Evolutionary conservation across 2,888 invertebrate species (phyloP), one percentile per base, ranked within the genome.

Genomic region (Aleiodes alternator): DNA sequence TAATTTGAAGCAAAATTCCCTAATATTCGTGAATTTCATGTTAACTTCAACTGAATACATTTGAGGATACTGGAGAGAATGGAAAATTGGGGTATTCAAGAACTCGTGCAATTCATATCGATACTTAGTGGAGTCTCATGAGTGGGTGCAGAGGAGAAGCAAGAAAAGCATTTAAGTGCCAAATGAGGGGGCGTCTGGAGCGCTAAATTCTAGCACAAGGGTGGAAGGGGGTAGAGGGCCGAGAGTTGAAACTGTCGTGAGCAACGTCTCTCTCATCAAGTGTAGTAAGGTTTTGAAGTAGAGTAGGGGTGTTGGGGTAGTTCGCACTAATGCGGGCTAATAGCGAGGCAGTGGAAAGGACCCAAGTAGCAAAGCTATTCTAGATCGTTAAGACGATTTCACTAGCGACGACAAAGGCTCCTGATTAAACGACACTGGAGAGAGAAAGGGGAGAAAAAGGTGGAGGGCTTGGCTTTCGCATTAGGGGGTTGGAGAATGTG

Each of bases 381-480:
- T 48, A 73, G 79, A 81, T 80, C 83, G 81, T 84, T 82, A 82
- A 82, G 78, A 78, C 79, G 78, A 81, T 83, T 84, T 84, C 82
- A 82, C 78, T 79, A 73, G 73, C 78, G 75, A 73, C 80, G 80
- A 77, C 79, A 79, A 76, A 78, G 78, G 80, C 76, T 78, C 74
- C 69, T 81, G 81, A 83, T 82, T 80, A 84, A 82, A 82, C 78
- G 78, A 82, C 75, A 80, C 78, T 61, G 8, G 61, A 14, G 12
- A n/a, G 16, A 14, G 55, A 8, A 6, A 55, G 11, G n/a, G 34
- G n/a, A 14, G 59, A 9, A 57, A 51, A 51, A 51, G 51, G 6
- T n/a, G n/a, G 51, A 14, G 51, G 7, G 14, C 4, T 51, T 51
- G 51, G 51, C 51, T 57, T 12, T 7, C 29, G 29, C 34, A 57